Percentiles rank a stretch among this genome's conserved stretches.
phyloP scores from a whole-genome alignment of 2,113 vertebrate species.

The Cyanoliseus patagonus region DNA sequence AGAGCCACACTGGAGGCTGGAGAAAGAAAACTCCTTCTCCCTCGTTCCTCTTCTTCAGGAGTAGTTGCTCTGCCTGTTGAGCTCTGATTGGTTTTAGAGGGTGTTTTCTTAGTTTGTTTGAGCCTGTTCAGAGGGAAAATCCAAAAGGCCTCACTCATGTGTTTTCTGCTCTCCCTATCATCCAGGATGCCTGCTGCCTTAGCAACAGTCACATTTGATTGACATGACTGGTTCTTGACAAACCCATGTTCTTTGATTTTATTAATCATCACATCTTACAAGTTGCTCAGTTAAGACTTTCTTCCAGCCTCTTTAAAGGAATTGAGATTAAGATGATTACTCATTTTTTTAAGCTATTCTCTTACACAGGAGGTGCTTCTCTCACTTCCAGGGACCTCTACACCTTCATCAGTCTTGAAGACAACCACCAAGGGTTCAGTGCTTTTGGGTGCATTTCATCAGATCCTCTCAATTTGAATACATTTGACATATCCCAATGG shows the following conservation, averaged over 20 bases:
- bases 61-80: not conserved
- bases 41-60: not conserved
- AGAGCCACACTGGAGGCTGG: not conserved
- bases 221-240: not conserved
- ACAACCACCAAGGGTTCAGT: not conserved
- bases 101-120: not conserved
- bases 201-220: constrained; percentile 9
- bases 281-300: constrained; percentile 30
- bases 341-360: not conserved
- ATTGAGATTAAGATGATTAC: constrained; percentile 26
- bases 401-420: not conserved
- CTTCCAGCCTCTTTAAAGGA: constrained; percentile 4
- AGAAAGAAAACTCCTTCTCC: not conserved
- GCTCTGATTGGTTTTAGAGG: not conserved
- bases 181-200: not conserved
- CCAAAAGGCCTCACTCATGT: not conserved
- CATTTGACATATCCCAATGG: not conserved
- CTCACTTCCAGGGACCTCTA: constrained; percentile 2
- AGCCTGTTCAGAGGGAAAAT: not conserved
- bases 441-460: not conserved
- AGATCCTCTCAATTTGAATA: not conserved
- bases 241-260: constrained; percentile 40
- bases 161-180: not conserved
- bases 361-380: constrained; percentile 16
- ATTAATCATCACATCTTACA: constrained; percentile 7